Evolutionary conservation across 2,888 invertebrate genomes (phyloP), one percentile per base, ranked within the genome.

Genomic region (Andrena chrysosceles): DNA sequence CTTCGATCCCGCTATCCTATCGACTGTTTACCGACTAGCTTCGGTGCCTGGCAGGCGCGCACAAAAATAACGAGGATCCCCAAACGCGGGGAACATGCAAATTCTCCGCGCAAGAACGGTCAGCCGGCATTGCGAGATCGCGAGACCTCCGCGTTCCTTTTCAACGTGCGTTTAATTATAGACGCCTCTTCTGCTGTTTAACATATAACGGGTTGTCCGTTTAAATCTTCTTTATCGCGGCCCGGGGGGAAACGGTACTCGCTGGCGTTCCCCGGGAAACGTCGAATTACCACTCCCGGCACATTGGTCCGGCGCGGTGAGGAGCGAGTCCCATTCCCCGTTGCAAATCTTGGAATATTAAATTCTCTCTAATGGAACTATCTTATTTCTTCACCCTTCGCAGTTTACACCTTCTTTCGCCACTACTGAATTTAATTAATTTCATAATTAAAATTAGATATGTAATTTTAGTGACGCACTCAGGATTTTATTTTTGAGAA

Each of bases 51-150:
- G 8, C n/a, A n/a, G 26, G 42, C 10, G 8, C 33, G 33, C 56
- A 10, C 42, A 60, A 60, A 70, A 70, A 48, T 31, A 60, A 70
- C n/a, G 48, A 56, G 29, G 29, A 48, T 60, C 10, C 48, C n/a
- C 26, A 8, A 29, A 48, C 20, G 26, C 48, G 29, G 60, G 31
- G 48, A 60, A 29, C 29, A 59, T 48, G 60, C 42, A 48, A 60
- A 60, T 70, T 70, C 26, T 6, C 42, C 10, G 35, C 59, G 13
- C 48, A 20, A n/a, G 42, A 48, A 60, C 16, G 68, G 4, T 8
- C 23, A 13, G 7, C 26, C n/a, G 56, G 35, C 69, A 23, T 69
- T 69, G 35, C 35, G n/a, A 16, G 62, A 20, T 20, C 2, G n/a
- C n/a, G 29, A 23, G 10, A 29, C 56, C 56, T 35, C 56, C 23